Base-by-base conservation (phyloP, 2,113 vertebrate genomes). In the Motacilla alba region DNA sequence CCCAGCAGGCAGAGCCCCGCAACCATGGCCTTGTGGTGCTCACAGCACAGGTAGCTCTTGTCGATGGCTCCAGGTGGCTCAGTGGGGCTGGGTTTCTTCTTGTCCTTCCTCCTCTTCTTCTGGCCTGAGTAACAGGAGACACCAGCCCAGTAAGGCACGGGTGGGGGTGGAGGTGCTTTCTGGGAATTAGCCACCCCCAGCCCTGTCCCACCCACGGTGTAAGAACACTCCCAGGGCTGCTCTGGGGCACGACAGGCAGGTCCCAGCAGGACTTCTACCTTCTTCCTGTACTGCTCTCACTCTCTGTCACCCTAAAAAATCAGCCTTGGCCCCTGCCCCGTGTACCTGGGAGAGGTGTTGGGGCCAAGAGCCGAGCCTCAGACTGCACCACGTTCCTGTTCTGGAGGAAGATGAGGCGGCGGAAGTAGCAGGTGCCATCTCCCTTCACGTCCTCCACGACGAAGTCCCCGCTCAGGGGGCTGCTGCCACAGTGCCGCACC, bases 1-100 rank as follows among this genome's bases (percentile, higher is more conserved):
- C 96, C 96, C 21, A 99, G 98, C 94, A 99, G 91, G 22, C 98
- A 97, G 13, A 99, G 98, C 70, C 99, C 99, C 0, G 99, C 98
- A 2, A 99, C 98, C 99, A 99, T 99, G 68, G 99, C 98, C 94
- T 98, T 98, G 93, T 99, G 99, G 94, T 99, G 99, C 90, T 98
- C 98, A 17, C 99, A 99, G 97, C 99, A 99, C 72, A 99, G 98
- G 97, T 98, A 99, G 85, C 98, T 98, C 93, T 98, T 98, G 93
- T 99, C 99, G 2, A 99, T 98, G 77, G 43, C 60, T 33, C 72
- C 27, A 8, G 59, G 68, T 63, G 86, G 39, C 66, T 98, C 91
- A 6, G 63, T 3, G 5, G 89, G 35, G 75, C 93, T 53, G 43
- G 95, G 69, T 72, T 99, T 99, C 98, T 98, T 99, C 96, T 96